Conservation (phyloP, 2,113 vertebrate species). For the Toxostoma redivivum region DNA sequence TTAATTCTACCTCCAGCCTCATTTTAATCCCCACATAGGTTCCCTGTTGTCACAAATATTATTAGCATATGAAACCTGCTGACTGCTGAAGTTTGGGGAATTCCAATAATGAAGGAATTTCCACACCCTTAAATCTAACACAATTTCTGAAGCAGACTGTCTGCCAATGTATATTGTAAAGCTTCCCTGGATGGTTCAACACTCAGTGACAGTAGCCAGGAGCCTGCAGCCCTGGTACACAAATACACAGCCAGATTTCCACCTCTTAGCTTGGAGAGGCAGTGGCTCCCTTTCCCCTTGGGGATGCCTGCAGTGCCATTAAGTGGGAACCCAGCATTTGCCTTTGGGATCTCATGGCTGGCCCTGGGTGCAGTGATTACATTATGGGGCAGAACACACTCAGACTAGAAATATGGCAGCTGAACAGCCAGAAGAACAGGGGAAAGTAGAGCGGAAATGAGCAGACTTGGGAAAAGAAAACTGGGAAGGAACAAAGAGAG, state of each 20-base stretch:
- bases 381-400: not conserved
- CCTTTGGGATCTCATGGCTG: not conserved
- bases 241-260: not conserved
- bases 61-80: not conserved
- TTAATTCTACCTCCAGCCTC: not conserved
- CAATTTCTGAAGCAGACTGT: not conserved
- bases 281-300: not conserved
- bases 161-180: not conserved
- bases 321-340: rapidly evolving
- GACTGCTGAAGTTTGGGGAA: not conserved
- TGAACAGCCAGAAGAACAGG: not conserved
- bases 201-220: not conserved
- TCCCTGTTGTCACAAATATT: not conserved
- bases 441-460: not conserved
- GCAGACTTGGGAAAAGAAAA: not conserved
- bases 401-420: not conserved
- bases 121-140: not conserved
- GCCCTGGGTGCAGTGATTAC: not conserved
- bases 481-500: not conserved
- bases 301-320: not conserved
- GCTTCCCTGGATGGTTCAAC: not conserved
- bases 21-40: not conserved
- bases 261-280: not conserved
- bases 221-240: not conserved
- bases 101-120: not conserved